Evolutionary conservation across 1,140 invertebrate genomes (phyloP), one percentile per base, ranked within the genome.

Genomic region (Cyrtorhinus lividipennis): DNA sequence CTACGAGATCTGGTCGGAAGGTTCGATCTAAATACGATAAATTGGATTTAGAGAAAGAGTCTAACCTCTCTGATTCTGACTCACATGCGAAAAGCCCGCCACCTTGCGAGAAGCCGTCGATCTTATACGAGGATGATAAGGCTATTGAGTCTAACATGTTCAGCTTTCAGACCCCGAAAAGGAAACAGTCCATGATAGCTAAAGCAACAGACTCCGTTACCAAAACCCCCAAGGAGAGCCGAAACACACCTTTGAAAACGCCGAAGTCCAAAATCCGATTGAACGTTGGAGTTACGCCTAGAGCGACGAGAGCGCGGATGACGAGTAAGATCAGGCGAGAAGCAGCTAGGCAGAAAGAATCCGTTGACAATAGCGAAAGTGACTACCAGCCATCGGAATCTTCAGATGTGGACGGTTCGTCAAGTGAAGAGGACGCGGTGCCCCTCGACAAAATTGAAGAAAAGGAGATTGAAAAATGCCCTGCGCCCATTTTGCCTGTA

Each of bases 91-190:
- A 44, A 44, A 24, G 18, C 38, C 18, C 22, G n/a, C 2, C n/a
- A n/a, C 24, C 22, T 15, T 10, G 26, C 24, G 58, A 59, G 24
- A 59, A 59, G 23, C 58, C 58, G 1, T 46, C 56, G 70, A 71
- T 70, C 66, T 66, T 75, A 53, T 74, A 73, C 66, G 70, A 74
- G 0, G 71, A 76, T 25, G 72, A 72, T 46, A 76, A 79, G 71
- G 68, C 80, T 15, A 75, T 74, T 20, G 79, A 78, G 0, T 72
- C 72, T 27, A 69, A 70, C 59, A 69, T 81, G 58, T 81, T 78
- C 66, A 72, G 72, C 26, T 80, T 81, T 63, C 75, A 78, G 68
- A 79, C 76, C 2, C 75, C 75, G 12, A 73, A 73, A 25, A 78
- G 74, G 59, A 74, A 72, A 18, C 71, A 75, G 64, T 72, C 68